Evolutionary conservation across 2,113 vertebrate species (phyloP).

Genomic region (Gymnorhina tibicen): DNA sequence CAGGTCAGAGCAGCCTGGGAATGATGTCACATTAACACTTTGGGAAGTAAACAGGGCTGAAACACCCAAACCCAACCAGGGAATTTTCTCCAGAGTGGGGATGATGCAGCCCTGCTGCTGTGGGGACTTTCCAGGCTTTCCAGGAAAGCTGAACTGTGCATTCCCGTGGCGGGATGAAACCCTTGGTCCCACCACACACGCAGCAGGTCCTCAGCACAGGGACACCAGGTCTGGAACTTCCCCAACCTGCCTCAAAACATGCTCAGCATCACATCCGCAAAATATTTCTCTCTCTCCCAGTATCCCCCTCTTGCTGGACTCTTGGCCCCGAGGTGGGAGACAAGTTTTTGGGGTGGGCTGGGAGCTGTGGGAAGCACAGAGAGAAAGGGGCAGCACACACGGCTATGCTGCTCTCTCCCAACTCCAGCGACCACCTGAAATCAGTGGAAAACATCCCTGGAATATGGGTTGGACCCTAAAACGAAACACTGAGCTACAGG

Average conservation of each 20-base stretch:
- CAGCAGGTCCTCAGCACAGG: not conserved
- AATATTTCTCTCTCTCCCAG: rapidly evolving
- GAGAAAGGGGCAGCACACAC: not conserved
- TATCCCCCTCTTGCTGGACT: not conserved
- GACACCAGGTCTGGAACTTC: not conserved
- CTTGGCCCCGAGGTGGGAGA: rapidly evolving
- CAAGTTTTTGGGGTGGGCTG: rapidly evolving
- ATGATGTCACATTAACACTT: not conserved
- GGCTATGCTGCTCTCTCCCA: not conserved
- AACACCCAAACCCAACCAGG: not conserved
- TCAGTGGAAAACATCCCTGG: not conserved
- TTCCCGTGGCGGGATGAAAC: not conserved
- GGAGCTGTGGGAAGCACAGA: not conserved
- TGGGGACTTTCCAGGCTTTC: not conserved
- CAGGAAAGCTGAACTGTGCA: constrained; percentile 6
- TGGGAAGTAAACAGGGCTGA: not conserved
- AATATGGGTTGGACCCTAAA: not conserved
- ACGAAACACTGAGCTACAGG: not conserved
- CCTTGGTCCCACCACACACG: not conserved
- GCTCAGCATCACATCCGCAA: not conserved
- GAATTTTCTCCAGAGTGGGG: not conserved
- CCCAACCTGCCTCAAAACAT: not conserved
- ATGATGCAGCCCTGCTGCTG: not conserved
- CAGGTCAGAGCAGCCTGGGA: not conserved
- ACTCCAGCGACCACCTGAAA: not conserved